Evolutionary conservation across 2,888 invertebrate species (phyloP).

Genomic region (Athalia rosae): DNA sequence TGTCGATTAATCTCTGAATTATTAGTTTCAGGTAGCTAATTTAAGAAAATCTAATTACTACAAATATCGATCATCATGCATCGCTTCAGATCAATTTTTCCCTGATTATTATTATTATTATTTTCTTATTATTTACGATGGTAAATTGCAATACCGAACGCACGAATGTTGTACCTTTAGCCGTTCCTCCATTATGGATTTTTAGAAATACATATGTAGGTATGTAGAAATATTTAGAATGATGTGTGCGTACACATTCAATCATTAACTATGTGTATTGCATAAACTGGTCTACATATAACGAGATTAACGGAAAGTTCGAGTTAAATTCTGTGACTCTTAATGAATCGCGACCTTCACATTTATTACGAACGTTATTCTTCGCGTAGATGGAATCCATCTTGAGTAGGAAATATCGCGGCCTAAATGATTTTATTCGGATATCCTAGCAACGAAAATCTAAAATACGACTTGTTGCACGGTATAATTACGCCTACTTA

Average conservation of each 20-base stretch:
- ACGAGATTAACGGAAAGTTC: constrained; percentile 22
- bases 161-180: constrained; percentile 3
- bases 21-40: no score
- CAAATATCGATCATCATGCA: no score
- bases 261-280: neutral
- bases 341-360: constrained; percentile 25
- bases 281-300: constrained; percentile 13
- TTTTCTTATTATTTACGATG: constrained; percentile 5
- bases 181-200: neutral
- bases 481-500: no score
- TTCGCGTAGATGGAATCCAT: constrained; percentile 8
- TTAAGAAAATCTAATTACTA: no score
- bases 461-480: no score
- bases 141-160: constrained; percentile 13
- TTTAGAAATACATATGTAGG: constrained; percentile 4
- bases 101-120: neutral
- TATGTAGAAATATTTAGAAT: constrained; percentile 19
- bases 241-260: constrained; percentile 15
- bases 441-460: neutral
- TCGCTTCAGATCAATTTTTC: no score
- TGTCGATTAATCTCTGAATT: no score
- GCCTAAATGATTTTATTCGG: constrained; percentile 26
- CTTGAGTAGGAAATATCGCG: constrained; percentile 3
- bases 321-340: constrained; percentile 8
- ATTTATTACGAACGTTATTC: neutral